Evolutionary conservation across 2,888 invertebrate species (phyloP).

Genomic region (Macrosiphum euphorbiae): DNA sequence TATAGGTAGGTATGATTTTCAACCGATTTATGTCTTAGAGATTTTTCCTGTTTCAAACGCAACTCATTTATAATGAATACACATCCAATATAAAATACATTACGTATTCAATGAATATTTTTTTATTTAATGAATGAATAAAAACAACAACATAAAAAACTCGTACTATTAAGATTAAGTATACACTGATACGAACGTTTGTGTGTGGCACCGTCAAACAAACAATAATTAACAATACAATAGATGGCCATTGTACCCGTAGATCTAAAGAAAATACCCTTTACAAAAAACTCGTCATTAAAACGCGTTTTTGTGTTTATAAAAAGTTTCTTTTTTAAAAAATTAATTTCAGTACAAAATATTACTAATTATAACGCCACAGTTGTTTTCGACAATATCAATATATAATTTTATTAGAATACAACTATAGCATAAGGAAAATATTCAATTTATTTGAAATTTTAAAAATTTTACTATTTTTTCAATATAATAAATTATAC

Average conservation of each 20-base stretch:
- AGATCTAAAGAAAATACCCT: conserved; percentile 51
- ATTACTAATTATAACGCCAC: conserved; percentile 13
- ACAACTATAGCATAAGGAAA: background rate
- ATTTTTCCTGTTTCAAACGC: background rate
- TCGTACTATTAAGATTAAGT: conserved; percentile 19
- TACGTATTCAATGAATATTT: conserved; percentile 26
- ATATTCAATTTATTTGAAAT: background rate
- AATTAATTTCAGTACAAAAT: conserved; percentile 20
- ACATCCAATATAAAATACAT: background rate
- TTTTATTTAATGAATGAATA: conserved; percentile 34
- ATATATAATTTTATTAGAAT: background rate
- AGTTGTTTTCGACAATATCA: background rate
- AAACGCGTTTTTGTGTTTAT: conserved; percentile 13
- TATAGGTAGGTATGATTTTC: background rate
- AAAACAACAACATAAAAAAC: conserved; percentile 12
- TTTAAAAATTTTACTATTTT: background rate
- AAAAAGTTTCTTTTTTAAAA: conserved; percentile 23
- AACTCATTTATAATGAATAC: background rate
- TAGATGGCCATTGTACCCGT: background rate
- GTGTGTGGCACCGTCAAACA: conserved; percentile 30
- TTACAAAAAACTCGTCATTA: conserved; percentile 49
- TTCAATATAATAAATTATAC: background rate
- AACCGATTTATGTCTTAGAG: conserved; percentile 34
- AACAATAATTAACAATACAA: conserved; percentile 56
- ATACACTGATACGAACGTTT: background rate